Evolutionary conservation across 2,113 vertebrate genomes (phyloP).

Genomic region (Rhodinocichla rosea): DNA sequence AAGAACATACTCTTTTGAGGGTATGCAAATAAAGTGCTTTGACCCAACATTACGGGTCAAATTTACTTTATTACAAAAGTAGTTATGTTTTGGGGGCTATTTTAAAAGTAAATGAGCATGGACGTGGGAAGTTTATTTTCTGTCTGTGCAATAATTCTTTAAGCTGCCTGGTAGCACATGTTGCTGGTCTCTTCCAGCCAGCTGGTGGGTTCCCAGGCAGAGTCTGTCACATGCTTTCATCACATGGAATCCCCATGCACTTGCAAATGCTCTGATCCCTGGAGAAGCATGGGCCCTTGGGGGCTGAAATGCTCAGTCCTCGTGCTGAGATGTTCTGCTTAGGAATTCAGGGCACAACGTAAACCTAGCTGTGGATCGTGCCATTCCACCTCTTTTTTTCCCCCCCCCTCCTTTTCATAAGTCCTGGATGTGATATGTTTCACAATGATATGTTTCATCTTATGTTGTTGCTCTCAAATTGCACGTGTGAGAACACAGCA

Average conservation of each 20-base stretch:
- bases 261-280: not conserved
- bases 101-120: not conserved
- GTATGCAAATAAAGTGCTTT: not conserved
- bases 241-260: not conserved
- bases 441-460: not conserved
- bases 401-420: not conserved
- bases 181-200: not conserved
- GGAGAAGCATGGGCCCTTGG: not conserved
- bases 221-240: fast-evolving
- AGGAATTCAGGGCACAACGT: not conserved
- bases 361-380: not conserved
- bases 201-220: not conserved
- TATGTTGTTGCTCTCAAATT: slow-evolving; percentile 43
- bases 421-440: slow-evolving; percentile 33
- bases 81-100: not conserved
- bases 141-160: not conserved
- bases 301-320: not conserved
- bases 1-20: not conserved
- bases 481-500: slow-evolving; percentile 37
- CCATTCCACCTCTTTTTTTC: not conserved
- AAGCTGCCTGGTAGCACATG: not conserved
- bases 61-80: not conserved
- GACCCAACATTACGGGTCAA: not conserved
- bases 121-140: not conserved
- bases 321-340: not conserved